Base-by-base conservation (phyloP, 2,888 invertebrate species). In the Abscondita cerata region DNA sequence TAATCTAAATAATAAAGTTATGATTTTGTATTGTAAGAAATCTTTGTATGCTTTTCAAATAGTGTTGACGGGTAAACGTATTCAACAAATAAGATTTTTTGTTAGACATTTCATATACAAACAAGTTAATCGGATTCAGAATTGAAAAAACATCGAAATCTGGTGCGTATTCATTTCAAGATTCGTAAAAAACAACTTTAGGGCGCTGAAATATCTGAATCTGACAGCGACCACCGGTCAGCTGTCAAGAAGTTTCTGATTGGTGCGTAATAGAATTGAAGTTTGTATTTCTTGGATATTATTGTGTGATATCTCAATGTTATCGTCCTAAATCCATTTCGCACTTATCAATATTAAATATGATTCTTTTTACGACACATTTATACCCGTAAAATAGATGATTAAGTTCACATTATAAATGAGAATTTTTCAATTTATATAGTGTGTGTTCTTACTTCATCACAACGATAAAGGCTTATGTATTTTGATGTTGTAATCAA, bases 51-150 rank as follows among this genome's bases (percentile, higher is more conserved):
- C n/a, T 25, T 25, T 25, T 25, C 4, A 25, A 25, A 25, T 25
- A 6, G 25, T 25, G 16, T 54, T 46, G 46, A 46, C 25, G 44
- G 36, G 8, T 16, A 47, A 59, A 33, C n/a, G n/a, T n/a, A n/a
- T n/a, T n/a, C n/a, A 38, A 38, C 41, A 41, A 52, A 55, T 59
- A 65, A 67, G 59, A 68, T 66, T 68, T 71, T 70, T 73, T 67
- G 59, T 72, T 65, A 73, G 74, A 74, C 75, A 67, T 75, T 74
- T 72, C 67, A 69, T 68, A 70, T 73, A 75, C 74, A 76, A 76
- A 75, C 76, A 76, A 76, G 72, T 76, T 76, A 77, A 77, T 76
- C 76, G 76, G 76, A 76, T 77, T 72, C 71, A 55, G 62, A 72
- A 76, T 76, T 73, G 76, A 75, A 76, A 75, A 77, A 76, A 76